A percentile compares a stretch with the other conserved stretches of the same genome.
Evolutionary conservation across 2,888 invertebrate species (phyloP).

Genomic region (Caenorhabditis parvicauda): DNA sequence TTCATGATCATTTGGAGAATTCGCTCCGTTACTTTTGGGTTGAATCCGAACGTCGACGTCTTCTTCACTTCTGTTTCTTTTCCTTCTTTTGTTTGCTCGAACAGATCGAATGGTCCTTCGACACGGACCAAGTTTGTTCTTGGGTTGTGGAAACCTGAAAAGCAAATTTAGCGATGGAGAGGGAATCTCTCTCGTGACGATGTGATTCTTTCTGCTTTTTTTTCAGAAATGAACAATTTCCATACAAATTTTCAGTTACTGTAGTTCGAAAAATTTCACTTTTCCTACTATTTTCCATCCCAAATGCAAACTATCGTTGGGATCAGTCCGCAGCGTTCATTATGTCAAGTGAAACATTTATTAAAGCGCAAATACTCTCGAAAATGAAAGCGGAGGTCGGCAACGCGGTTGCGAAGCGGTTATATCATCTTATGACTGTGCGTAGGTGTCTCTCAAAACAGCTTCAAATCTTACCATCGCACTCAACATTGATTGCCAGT

Average conservation of each 20-base stretch:
- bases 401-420: too few relatives aligned
- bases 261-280: too few relatives aligned
- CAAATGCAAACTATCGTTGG: background rate
- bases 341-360: too few relatives aligned
- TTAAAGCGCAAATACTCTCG: too few relatives aligned
- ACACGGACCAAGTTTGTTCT: conserved; percentile 31
- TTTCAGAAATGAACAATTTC: background rate
- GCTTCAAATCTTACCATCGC: conserved; percentile 25
- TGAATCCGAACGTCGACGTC: conserved; percentile 21
- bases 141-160: conserved; percentile 37
- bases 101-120: conserved; percentile 33
- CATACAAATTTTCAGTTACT: too few relatives aligned
- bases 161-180: background rate
- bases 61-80: background rate
- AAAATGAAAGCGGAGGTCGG: too few relatives aligned
- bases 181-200: too few relatives aligned
- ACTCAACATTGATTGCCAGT: conserved; percentile 57
- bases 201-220: background rate
- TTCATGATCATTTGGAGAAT: conserved; percentile 48
- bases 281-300: too few relatives aligned
- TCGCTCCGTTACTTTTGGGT: conserved; percentile 34
- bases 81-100: conserved; percentile 10
- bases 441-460: background rate
- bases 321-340: too few relatives aligned
- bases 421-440: background rate